Evolutionary conservation across 2,888 invertebrate genomes (phyloP).

Genomic region (Cenopis cana): DNA sequence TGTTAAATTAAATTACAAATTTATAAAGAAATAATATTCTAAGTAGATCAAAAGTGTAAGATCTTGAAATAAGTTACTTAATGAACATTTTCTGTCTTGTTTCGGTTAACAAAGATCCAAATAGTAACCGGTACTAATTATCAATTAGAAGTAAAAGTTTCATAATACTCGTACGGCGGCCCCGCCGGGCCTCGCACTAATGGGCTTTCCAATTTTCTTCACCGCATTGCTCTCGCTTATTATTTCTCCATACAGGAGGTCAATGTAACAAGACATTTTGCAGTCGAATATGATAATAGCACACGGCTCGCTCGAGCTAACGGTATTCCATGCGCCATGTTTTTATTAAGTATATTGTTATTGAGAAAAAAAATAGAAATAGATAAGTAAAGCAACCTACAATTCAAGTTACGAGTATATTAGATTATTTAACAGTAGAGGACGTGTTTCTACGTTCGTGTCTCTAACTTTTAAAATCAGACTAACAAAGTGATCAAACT

Average conservation of each 20-base stretch:
- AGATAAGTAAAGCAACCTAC: neutral
- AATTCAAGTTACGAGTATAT: no score
- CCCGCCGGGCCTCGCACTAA: conserved; percentile 31
- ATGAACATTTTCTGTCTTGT: neutral
- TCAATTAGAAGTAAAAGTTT: conserved; percentile 33
- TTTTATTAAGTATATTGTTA: neutral
- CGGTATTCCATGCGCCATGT: neutral
- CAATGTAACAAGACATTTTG: neutral
- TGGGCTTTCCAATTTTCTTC: conserved; percentile 41
- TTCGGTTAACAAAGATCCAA: conserved; percentile 1
- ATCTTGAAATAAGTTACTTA: neutral
- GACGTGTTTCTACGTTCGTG: neutral
- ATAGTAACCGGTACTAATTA: conserved; percentile 28
- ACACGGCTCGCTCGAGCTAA: neutral
- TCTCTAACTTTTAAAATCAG: neutral
- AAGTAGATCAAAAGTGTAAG: no score
- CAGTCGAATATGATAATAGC: neutral
- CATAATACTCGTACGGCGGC: conserved; percentile 21
- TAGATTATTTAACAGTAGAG: no score
- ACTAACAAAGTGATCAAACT: neutral
- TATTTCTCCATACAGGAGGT: conserved; percentile 28
- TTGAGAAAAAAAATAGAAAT: no score
- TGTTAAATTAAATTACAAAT: no score
- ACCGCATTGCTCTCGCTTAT: conserved; percentile 36
- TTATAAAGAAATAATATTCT: no score